phyloP scores from a whole-genome alignment of 2,113 vertebrate species.

The Rhegmatorhina hoffmannsi region DNA sequence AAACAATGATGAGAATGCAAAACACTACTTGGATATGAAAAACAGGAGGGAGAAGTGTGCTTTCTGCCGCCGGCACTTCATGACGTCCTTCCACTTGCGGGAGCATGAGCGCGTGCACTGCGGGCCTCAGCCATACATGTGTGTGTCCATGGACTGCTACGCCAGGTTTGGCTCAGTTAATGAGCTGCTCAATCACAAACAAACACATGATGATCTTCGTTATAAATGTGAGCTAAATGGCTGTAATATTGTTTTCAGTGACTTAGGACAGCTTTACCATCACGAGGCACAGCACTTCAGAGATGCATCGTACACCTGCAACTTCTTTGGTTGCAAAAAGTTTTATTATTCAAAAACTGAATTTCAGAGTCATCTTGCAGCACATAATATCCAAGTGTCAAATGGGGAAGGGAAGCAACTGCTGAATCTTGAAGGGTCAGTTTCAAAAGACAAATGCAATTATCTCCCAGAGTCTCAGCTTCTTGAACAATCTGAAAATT shows the following conservation, averaged over 20 bases:
- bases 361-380: slow-evolving; percentile 87
- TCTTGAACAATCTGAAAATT: slow-evolving; percentile 60
- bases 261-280: slow-evolving; percentile 93
- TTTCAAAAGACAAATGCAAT: slow-evolving; percentile 50
- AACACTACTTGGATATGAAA: slow-evolving; percentile 91
- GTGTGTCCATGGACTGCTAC: slow-evolving; percentile 88
- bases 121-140: slow-evolving; percentile 86
- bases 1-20: slow-evolving; percentile 89
- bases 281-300: slow-evolving; percentile 98
- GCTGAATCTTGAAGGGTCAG: slow-evolving; percentile 59
- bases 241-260: slow-evolving; percentile 91
- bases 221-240: slow-evolving; percentile 93
- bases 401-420: slow-evolving; percentile 69
- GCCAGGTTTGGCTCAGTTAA: slow-evolving; percentile 86
- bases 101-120: slow-evolving; percentile 88
- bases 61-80: slow-evolving; percentile 92
- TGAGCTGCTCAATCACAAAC: slow-evolving; percentile 91
- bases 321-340: slow-evolving; percentile 86
- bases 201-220: slow-evolving; percentile 86
- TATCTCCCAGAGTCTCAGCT: slow-evolving; percentile 51
- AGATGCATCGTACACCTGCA: slow-evolving; percentile 91
- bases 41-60: slow-evolving; percentile 92
- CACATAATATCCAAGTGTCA: slow-evolving; percentile 83
- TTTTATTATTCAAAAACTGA: slow-evolving; percentile 95
- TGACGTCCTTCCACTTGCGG: slow-evolving; percentile 88